Evolutionary conservation across 2,113 vertebrate species (phyloP).

Genomic region (Myanophis thanlyinensis): DNA sequence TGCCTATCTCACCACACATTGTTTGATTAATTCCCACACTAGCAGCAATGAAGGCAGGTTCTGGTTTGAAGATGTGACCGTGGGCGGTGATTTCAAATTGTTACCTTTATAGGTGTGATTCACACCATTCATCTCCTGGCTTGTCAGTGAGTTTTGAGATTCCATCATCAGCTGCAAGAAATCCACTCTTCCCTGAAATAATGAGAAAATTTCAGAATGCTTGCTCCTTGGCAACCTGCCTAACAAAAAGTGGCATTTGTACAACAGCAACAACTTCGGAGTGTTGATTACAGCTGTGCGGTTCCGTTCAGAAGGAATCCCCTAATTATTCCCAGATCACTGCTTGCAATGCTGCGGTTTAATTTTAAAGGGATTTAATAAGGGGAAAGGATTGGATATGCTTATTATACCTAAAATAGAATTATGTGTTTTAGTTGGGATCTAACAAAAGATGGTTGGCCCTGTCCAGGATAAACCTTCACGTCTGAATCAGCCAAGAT

Average conservation of each 20-base stretch:
- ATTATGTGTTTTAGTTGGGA: neutral
- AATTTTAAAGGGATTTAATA: neutral
- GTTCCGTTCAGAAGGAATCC: neutral
- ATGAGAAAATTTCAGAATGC: neutral
- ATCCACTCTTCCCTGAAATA: conserved; percentile 75
- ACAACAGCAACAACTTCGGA: neutral
- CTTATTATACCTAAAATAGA: neutral
- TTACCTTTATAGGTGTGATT: conserved; percentile 59
- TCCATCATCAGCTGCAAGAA: conserved; percentile 87
- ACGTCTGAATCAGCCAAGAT: too few relatives aligned
- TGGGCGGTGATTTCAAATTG: neutral
- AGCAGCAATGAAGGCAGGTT: neutral
- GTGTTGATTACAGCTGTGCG: neutral
- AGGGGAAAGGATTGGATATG: neutral
- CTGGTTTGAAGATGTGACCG: neutral
- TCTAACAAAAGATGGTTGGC: neutral
- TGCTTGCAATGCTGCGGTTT: neutral
- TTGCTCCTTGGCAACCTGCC: neutral
- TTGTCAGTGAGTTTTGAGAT: conserved; percentile 62
- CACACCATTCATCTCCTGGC: accelerated
- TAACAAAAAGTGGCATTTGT: neutral
- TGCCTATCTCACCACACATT: neutral
- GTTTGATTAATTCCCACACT: neutral
- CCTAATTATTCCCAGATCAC: neutral
- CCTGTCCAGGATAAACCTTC: neutral